These are phyloP conservation scores for Cariama cristata DNA, from an alignment of 2,113 vertebrate species.

Conservation along the genomic window DNA sequence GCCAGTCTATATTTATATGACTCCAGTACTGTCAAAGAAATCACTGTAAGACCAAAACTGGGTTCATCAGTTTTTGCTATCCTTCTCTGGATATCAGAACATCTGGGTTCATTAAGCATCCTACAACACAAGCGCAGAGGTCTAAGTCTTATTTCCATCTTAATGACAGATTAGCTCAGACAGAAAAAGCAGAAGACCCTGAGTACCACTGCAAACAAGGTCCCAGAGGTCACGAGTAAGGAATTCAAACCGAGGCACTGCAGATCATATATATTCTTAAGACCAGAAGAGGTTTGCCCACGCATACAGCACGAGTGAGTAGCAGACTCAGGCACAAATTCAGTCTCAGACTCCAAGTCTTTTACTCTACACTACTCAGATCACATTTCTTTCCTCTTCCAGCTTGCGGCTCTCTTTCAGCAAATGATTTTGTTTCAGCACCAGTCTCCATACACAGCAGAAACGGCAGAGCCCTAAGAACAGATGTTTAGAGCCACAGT, in stretches of 20 bases:
- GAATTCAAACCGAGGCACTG: neutral
- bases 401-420: neutral
- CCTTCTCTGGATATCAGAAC: neutral
- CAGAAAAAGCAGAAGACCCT: neutral
- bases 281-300: neutral
- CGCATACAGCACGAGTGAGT: rapidly evolving
- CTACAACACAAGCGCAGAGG: neutral
- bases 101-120: neutral
- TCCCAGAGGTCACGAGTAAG: neutral
- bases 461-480: neutral
- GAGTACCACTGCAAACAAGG: neutral
- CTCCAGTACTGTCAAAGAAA: neutral
- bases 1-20: neutral
- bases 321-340: neutral
- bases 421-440: neutral
- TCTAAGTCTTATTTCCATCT: neutral
- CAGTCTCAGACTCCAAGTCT: neutral
- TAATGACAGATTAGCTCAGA: neutral
- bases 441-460: neutral
- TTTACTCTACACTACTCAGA: neutral
- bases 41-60: neutral
- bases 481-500: neutral
- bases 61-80: neutral
- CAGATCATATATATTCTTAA: neutral
- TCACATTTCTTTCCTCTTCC: neutral